Conservation (phyloP, 2,888 invertebrate genomes). For the Portevinia maculata region DNA sequence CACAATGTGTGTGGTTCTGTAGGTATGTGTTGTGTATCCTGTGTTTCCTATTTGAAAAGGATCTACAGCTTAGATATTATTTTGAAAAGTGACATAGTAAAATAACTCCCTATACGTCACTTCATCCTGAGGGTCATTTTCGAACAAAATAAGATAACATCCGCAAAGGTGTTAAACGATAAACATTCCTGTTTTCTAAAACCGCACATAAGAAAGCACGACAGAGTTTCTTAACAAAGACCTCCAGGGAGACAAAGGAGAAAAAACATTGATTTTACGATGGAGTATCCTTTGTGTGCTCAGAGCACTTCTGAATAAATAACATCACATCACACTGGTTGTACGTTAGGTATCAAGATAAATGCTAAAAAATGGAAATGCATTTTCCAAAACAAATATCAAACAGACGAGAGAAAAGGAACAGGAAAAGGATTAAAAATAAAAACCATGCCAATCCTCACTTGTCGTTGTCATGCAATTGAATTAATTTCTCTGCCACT, state of each 20-base stretch:
- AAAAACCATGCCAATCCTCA: too few relatives aligned
- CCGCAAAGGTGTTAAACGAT: constrained; percentile 12
- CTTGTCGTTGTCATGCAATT: too few relatives aligned
- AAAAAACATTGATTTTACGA: not conserved
- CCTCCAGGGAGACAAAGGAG: not conserved
- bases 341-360: too few relatives aligned
- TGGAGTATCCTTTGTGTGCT: too few relatives aligned
- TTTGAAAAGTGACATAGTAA: constrained; percentile 17
- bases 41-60: constrained; percentile 37
- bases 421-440: too few relatives aligned
- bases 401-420: too few relatives aligned
- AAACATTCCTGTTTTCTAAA: not conserved
- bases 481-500: too few relatives aligned
- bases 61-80: constrained; percentile 37
- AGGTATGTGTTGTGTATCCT: constrained; percentile 4
- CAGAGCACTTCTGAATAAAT: too few relatives aligned
- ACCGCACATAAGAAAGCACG: not conserved
- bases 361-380: too few relatives aligned
- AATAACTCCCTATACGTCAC: constrained; percentile 14
- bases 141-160: constrained; percentile 18
- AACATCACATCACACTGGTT: too few relatives aligned
- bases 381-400: too few relatives aligned
- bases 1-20: too few relatives aligned
- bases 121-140: constrained; percentile 14
- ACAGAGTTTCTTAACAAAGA: not conserved